A percentile compares a stretch with the other conserved stretches of the same genome.
Evolutionary conservation across 2,113 vertebrate genomes (phyloP).

Genomic region (Rhynchopsitta pachyrhyncha): DNA sequence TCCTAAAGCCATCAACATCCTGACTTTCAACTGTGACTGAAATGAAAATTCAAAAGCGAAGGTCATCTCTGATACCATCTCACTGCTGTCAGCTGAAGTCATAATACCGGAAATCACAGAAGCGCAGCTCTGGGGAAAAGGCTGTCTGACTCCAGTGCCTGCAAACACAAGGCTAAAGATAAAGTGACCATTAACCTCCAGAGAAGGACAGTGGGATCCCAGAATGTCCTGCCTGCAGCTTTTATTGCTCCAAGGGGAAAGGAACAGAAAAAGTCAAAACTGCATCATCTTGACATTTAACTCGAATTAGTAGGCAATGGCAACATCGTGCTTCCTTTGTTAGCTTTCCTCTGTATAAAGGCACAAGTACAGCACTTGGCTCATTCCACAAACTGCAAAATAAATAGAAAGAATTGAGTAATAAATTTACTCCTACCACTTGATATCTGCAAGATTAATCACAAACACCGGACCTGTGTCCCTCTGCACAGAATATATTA

Average conservation of each 20-base stretch:
- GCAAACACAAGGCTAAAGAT: constrained; percentile 43
- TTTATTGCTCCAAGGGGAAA: constrained; percentile 16
- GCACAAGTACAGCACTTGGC: neutral
- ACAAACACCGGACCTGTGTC: neutral
- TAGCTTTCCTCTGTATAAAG: neutral
- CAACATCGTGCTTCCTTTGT: neutral
- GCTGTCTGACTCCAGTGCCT: constrained; percentile 20
- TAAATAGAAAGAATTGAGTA: neutral
- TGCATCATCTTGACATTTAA: neutral
- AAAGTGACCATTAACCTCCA: constrained; percentile 55
- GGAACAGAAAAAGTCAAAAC: constrained; percentile 6
- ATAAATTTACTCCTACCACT: neutral
- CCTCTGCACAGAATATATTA: neutral
- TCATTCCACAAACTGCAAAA: neutral
- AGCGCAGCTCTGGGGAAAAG: neutral
- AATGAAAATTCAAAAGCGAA: neutral
- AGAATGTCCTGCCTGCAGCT: constrained; percentile 9
- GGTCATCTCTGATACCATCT: constrained; percentile 21
- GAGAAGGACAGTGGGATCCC: constrained; percentile 22
- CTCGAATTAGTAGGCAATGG: neutral
- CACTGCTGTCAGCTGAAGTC: neutral
- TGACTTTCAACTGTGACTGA: neutral
- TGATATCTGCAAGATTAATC: neutral
- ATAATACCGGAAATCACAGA: neutral
- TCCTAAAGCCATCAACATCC: constrained; percentile 14